Evolutionary conservation across 2,888 invertebrate genomes (phyloP), one percentile per base, ranked within the genome.

Genomic region (Apamea crenata): DNA sequence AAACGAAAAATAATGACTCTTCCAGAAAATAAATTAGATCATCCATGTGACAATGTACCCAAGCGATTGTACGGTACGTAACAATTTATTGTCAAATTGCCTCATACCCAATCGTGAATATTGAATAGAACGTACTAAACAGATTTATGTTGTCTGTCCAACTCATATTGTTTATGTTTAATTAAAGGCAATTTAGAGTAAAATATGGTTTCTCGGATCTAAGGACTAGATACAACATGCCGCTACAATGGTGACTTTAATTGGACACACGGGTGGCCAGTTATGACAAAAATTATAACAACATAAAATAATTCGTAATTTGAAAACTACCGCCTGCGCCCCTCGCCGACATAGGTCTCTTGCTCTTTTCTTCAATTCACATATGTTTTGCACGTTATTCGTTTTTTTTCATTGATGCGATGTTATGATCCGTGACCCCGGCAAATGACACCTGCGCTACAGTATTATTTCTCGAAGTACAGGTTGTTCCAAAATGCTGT

Each of bases 61-160:
- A 29, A 75, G 29, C 29, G 69, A 86, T 81, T 78, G 82, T 71
- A 67, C 69, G 83, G 76, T 81, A 80, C 78, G 81, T 77, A 75
- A 82, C 84, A 87, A 88, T 77, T 78, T 78, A 77, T 87, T 86
- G 86, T 73, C 75, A 76, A 88, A 88, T 81, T 73, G 79, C 63
- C 61, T 78, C 73, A 68, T 70, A 78, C 40, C 61, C 56, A 61
- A 77, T 69, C 68, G 66, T 74, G 69, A 87, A 88, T 85, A 88
- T 85, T 84, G 81, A 83, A 84, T 75, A 78, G 78, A 71, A 68
- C 63, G 78, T 81, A 68, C 68, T 66, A 75, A 80, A 75, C 53
- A 77, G 88, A 88, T 86, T 85, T 77, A 71, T 85, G 59, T 87
- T 76, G 63, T 47, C 32, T 66, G 66, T 85, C 77, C 56, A 56